phyloP scores from a whole-genome alignment of 1,140 invertebrate species.

The Calephelis nemesis region DNA sequence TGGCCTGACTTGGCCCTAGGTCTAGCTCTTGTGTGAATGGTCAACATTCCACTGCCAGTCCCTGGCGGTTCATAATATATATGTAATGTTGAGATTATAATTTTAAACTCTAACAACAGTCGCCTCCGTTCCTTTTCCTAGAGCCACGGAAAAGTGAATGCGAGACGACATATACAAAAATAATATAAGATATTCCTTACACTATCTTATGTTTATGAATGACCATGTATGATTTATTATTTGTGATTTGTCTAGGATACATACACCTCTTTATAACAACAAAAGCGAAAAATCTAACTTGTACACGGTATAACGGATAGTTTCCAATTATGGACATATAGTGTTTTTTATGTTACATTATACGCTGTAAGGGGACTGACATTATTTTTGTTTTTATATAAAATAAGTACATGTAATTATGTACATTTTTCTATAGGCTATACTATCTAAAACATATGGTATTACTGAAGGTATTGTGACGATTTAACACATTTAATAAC shows the following conservation, averaged over 20 bases:
- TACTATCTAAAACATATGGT: background rate
- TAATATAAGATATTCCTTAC: slow-evolving; percentile 53
- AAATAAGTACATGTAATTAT: slow-evolving; percentile 11
- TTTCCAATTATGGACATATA: background rate
- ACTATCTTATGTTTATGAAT: slow-evolving; percentile 24
- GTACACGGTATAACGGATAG: background rate
- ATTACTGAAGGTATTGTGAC: too few relatives aligned
- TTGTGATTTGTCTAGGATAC: slow-evolving; percentile 25
- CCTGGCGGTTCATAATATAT: slow-evolving; percentile 25
- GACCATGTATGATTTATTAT: slow-evolving; percentile 22
- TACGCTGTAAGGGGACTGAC: background rate
- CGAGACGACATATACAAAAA: slow-evolving; percentile 54
- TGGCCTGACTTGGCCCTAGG: background rate
- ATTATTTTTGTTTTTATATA: slow-evolving; percentile 4
- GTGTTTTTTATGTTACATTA: background rate
- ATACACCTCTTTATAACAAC: slow-evolving; percentile 18
- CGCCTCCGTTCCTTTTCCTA: slow-evolving; percentile 40
- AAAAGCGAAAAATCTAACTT: slow-evolving; percentile 11
- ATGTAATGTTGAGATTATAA: slow-evolving; percentile 35
- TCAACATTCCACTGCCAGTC: slow-evolving; percentile 6
- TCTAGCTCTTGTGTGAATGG: background rate
- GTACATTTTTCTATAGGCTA: slow-evolving; percentile 4
- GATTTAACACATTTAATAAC: background rate
- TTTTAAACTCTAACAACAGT: slow-evolving; percentile 44
- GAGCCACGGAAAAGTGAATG: slow-evolving; percentile 50